Evolutionary conservation across 1,140 invertebrate genomes (phyloP), one percentile per base, ranked within the genome.

Genomic region (Hesperophylax magnus): DNA sequence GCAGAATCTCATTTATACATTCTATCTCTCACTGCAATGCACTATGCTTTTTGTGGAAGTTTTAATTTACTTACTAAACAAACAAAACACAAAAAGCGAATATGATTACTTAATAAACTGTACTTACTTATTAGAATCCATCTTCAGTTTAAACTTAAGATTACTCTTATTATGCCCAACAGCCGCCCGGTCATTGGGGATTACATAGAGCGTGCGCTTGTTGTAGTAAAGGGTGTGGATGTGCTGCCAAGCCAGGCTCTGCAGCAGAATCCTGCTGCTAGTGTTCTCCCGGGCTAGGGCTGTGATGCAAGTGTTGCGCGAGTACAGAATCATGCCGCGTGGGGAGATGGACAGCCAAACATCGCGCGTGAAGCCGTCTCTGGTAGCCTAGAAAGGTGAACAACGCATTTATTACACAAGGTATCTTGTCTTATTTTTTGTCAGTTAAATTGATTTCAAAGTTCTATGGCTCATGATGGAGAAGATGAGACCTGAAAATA

Each of bases 191-290:
- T 87, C 86, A 85, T 92, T 91, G 2, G 92, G 91, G 83, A 93
- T 88, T 53, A 95, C 91, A 52, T 94, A 92, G 14, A 95, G 87
- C 56, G 92, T 93, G 71, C 92, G 93, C 85, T 95, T 95, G 82
- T 92, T 94, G 84, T 94, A 95, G 84, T 93, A 94, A 31, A 95
- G 88, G 75, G 93, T 95, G 85, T 94, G 93, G 81, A 95, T 95
- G 78, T 93, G 92, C 83, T 92, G 91, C 94, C 94, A 95, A 0
- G 89, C 87, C 65, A 90, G 83, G 65, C 89, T 89, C 82, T 90
- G 89, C 76, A 90, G 82, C 0, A 90, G 87, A 79, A 90, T 88
- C 15, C 89, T 85, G 77, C 89, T 89, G 39, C 84, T 85, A 69
- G 85, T 86, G 20, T 80, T 86, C 63, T 84, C 84, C 34, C 79